A percentile compares a stretch with the other conserved stretches of the same genome.
These are phyloP conservation scores for Hymenopus coronatus DNA, from an alignment of 2,888 invertebrate species.

Conservation along the genomic window DNA sequence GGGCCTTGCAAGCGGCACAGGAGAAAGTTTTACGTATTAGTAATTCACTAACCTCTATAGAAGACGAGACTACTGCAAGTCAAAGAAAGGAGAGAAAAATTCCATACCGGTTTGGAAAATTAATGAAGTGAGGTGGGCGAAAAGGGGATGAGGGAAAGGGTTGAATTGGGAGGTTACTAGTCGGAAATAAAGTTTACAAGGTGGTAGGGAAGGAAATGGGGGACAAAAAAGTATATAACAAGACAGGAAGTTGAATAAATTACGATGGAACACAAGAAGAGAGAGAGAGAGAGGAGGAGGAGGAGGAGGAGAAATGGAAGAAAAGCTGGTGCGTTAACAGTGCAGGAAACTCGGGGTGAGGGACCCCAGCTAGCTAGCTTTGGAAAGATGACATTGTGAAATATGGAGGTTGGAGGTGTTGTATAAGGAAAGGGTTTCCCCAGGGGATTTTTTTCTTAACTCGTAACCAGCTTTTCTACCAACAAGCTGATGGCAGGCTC, in stretches of 20 bases:
- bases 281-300: neutral
- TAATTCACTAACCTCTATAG: conserved; percentile 12
- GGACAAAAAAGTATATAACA: neutral
- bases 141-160: neutral
- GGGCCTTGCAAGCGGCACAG: neutral
- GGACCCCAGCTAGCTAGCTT: neutral
- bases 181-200: conserved; percentile 14
- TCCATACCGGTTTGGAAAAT: conserved; percentile 12
- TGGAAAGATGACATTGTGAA: conserved; percentile 8
- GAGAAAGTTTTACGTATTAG: conserved; percentile 2
- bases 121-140: conserved; percentile 15
- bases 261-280: neutral
- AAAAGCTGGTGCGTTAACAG: neutral
- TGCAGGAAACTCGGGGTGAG: neutral
- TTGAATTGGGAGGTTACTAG: neutral
- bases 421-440: neutral
- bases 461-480: neutral
- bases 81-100: neutral
- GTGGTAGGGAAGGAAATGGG: neutral
- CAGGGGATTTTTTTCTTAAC: neutral
- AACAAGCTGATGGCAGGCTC: neutral
- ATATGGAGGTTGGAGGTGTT: conserved; percentile 1
- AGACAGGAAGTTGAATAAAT: conserved; percentile 18
- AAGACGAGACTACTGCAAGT: neutral
- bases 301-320: neutral